Evolutionary conservation across 2,888 invertebrate genomes (phyloP).

Genomic region (Amorpha juglandis): DNA sequence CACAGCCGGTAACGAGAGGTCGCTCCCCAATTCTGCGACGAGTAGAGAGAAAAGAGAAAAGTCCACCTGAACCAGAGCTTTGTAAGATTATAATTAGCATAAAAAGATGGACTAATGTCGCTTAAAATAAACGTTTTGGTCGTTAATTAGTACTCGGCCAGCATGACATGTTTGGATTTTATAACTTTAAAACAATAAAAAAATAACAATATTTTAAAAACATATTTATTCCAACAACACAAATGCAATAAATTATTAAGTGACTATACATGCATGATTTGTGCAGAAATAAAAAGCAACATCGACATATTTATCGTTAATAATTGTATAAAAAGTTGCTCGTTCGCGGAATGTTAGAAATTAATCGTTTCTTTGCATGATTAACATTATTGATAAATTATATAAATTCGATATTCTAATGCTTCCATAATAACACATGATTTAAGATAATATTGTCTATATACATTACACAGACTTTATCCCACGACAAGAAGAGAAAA

Average conservation of each 20-base stretch:
- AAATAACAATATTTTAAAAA: slow-evolving; percentile 29
- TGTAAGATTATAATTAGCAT: no score
- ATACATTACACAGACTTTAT: no score
- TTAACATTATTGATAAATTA: slow-evolving; percentile 5
- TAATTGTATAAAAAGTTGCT: not conserved
- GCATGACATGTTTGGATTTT: not conserved
- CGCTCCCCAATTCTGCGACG: no score
- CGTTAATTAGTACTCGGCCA: not conserved
- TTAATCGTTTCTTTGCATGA: not conserved
- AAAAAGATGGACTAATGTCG: no score
- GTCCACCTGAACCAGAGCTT: no score
- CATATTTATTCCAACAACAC: slow-evolving; percentile 50
- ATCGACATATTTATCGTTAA: not conserved
- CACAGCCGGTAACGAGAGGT: no score
- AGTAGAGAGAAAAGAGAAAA: no score
- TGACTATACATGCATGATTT: slow-evolving; percentile 31
- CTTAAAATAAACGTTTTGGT: no score
- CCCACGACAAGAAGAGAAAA: no score
- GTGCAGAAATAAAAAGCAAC: slow-evolving; percentile 36
- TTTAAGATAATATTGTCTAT: no score
- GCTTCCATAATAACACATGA: not conserved
- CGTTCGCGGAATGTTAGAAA: slow-evolving; percentile 16
- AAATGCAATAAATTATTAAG: slow-evolving; percentile 25
- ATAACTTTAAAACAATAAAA: slow-evolving; percentile 29
- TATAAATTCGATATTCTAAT: not conserved